Evolutionary conservation across 2,797 vertebrate genomes (phyloP), one percentile per base, ranked within the genome.

Genomic region (Apogon talboti): DNA sequence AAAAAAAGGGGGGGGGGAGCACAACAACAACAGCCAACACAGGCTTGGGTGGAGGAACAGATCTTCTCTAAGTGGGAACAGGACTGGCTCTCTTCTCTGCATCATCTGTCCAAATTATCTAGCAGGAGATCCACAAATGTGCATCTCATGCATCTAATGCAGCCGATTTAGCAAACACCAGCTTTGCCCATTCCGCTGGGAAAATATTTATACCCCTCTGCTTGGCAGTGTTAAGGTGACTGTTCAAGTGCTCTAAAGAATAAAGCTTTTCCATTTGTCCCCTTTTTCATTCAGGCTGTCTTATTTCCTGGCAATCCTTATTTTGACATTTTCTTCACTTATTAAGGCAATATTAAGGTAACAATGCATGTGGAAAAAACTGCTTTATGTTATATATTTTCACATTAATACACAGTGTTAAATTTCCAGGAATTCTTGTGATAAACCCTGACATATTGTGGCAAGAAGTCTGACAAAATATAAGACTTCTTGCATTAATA

Each of bases 241-340:
- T 84, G 84, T 80, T 93, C 91, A 93, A 92, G 91, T 92, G 90
- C 88, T 93, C 88, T 79, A 91, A 87, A 92, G 90, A 92, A 92
- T 90, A 82, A 92, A 86, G 76, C 78, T 87, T 82, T 86, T 87
- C 78, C 79, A 75, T 82, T 84, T 76, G 70, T 55, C 74, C 82
- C 71, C 70, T 82, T 84, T 89, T 86, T 78, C 49, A 54, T 42
- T 60, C 52, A 0, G 19, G 46, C 35, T 46, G 38, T 41, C 67
- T 37, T 79, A 51, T 55, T 78, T 65, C 54, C 42, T 51, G 45
- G 55, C 64, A 72, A 79, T 55, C 72, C 58, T 71, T 48, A 82
- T 77, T 78, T 77, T 28, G 24, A 28, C 24, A 28, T 28, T 28
- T 28, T 2, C 4, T 1, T 28, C 6, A 28, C 24, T 28, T 28